phyloP scores from a whole-genome alignment of 2,113 vertebrate species.

The Malurus alboscapulatus region DNA sequence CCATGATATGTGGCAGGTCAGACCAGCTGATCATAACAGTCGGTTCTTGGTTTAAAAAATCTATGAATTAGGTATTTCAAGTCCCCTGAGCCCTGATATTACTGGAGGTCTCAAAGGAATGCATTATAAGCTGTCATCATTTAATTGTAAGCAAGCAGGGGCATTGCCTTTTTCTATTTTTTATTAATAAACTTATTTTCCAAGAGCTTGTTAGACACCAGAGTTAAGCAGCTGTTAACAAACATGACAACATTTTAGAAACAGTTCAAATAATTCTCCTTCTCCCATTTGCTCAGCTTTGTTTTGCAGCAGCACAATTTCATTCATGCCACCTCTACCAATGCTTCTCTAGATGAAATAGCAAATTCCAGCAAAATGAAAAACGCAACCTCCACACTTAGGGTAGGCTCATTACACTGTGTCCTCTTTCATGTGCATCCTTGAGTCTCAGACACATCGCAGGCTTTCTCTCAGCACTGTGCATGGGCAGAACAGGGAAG shows the following conservation, averaged over 20 bases:
- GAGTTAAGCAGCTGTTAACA: conserved; percentile 26
- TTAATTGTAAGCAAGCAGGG: conserved; percentile 16
- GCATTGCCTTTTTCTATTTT: neutral
- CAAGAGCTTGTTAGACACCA: neutral
- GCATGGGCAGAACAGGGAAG: neutral
- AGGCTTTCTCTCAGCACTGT: neutral
- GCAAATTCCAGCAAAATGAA: neutral
- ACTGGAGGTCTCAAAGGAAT: conserved; percentile 28
- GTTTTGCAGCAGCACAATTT: neutral
- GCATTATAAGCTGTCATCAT: conserved; percentile 12
- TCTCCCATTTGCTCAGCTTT: neutral
- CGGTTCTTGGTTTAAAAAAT: conserved; percentile 6
- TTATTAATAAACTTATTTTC: conserved; percentile 16
- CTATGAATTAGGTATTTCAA: conserved; percentile 44
- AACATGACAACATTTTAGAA: conserved; percentile 22
- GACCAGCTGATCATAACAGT: conserved; percentile 30
- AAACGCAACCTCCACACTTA: neutral
- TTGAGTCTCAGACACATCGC: neutral
- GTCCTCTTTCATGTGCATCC: neutral
- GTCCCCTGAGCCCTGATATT: conserved; percentile 7
- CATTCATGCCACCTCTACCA: neutral
- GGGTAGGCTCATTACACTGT: neutral
- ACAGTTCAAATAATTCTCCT: neutral
- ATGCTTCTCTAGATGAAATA: neutral
- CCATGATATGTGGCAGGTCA: conserved; percentile 55